phyloP scores from a whole-genome alignment of 2,113 vertebrate genomes.

The Leptodactylus fuscus region DNA sequence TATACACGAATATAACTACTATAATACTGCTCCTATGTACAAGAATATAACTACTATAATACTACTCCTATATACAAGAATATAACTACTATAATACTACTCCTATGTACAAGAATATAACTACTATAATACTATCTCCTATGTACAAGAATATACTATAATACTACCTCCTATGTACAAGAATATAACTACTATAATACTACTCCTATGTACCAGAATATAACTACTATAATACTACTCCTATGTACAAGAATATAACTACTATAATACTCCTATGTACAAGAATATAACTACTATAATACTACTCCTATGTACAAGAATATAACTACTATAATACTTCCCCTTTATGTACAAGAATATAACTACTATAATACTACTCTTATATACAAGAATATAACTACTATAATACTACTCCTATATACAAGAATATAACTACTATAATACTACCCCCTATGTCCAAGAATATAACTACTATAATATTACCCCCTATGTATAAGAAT shows the following conservation, averaged over 20 bases:
- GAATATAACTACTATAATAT: not conserved
- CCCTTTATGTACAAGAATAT: too few relatives aligned
- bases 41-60: constrained; percentile 7
- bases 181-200: too few relatives aligned
- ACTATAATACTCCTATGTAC: too few relatives aligned
- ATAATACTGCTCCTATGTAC: too few relatives aligned
- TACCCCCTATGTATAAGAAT: not conserved
- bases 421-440: not conserved
- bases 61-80: not conserved
- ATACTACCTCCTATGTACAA: too few relatives aligned
- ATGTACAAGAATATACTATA: constrained; percentile 1
- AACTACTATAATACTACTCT: too few relatives aligned
- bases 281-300: too few relatives aligned
- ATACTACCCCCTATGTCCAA: not conserved
- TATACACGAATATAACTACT: too few relatives aligned
- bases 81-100: not conserved
- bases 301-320: not conserved
- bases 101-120: not conserved
- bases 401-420: too few relatives aligned
- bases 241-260: not conserved
- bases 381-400: not conserved
- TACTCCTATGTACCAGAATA: too few relatives aligned
- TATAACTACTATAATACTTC: not conserved
- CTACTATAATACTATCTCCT: not conserved
- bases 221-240: not conserved